Percentiles rank a stretch among this genome's conserved stretches.
Evolutionary conservation across 2,797 vertebrate genomes (phyloP).

Genomic region (Sebastes paucispinis): DNA sequence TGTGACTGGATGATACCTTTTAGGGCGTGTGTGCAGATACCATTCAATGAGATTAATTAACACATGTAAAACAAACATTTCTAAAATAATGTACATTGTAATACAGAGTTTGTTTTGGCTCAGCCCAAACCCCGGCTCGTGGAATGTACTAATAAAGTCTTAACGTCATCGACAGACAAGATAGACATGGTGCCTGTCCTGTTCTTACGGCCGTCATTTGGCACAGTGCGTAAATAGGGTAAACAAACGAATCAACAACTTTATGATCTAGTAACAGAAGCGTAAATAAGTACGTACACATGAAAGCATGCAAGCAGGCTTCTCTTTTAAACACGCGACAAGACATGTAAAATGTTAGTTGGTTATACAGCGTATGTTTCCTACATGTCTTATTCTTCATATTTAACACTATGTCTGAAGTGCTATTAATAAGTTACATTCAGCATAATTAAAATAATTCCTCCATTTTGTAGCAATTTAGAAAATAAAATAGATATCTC

Average conservation of each 20-base stretch:
- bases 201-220: slow-evolving; percentile 67
- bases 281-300: slow-evolving; percentile 60
- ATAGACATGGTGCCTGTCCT: slow-evolving; percentile 32
- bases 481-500: slow-evolving; percentile 83
- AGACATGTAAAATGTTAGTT: slow-evolving; percentile 69
- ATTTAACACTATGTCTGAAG: slow-evolving; percentile 60
- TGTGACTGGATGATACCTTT: slow-evolving; percentile 58
- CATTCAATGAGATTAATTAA: slow-evolving; percentile 38
- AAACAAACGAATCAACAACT: slow-evolving; percentile 61
- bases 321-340: slow-evolving; percentile 56
- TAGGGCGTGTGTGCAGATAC: slow-evolving; percentile 57
- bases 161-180: slow-evolving; percentile 30
- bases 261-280: slow-evolving; percentile 51
- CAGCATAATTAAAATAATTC: slow-evolving; percentile 81
- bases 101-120: slow-evolving; percentile 46
- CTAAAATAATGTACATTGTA: slow-evolving; percentile 40
- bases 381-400: slow-evolving; percentile 39
- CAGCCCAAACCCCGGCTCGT: slow-evolving; percentile 35
- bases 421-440: slow-evolving; percentile 80
- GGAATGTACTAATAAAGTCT: slow-evolving; percentile 58
- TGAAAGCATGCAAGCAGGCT: slow-evolving; percentile 72
- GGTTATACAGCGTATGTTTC: slow-evolving; percentile 57
- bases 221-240: slow-evolving; percentile 67
- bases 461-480: slow-evolving; percentile 77
- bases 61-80: slow-evolving; percentile 23